Base-by-base conservation (phyloP, 2,888 invertebrate species). In the Nemapogon koenigi region DNA sequence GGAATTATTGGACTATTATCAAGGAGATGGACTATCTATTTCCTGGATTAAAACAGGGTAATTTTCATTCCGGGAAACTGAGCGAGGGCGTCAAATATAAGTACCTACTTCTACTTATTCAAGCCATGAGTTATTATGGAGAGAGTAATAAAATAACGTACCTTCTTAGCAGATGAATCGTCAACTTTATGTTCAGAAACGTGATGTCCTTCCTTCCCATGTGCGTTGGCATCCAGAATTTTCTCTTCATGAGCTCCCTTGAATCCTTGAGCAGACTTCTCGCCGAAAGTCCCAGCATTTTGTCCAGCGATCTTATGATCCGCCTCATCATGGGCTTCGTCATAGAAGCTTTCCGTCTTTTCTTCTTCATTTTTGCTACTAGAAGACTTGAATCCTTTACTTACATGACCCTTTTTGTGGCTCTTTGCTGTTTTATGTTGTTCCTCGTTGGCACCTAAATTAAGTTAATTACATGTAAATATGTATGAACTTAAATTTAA, bases 341-440 rank as follows among this genome's bases (percentile, higher is more conserved):
- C 86, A 49, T 83, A 86, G 67, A 81, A 86, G 49, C 79, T 83
- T 53, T 85, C 85, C 4, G 83, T 80, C 54, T 84, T 84, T 40
- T 84, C 84, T 47, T 83, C 81, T 49, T 86, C 86, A 49, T 86
- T 85, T 50, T 86, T 85, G 52, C 84, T 84, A 53, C 85, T 83
- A 3, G 85, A 83, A 3, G 81, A 72, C 53, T 86, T 85, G 59
- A 82, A 86, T n/a, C 86, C 85, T 55, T 86, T 85, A 55, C 83
- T 82, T 10, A 81, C 78, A 52, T 85, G 85, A 1, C 85, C 85
- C 46, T 85, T 86, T 50, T 83, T 84, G 55, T 85, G 84, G 30
- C 82, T 82, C 37, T 80, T 78, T 3, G 81, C 81, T 46, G 80
- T 72, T 41, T 83, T 81, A 19, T 82, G 48, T 44, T 82, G 75